Evolutionary conservation across 1,140 invertebrate genomes (phyloP).

Genomic region (Cyrtorhinus lividipennis): DNA sequence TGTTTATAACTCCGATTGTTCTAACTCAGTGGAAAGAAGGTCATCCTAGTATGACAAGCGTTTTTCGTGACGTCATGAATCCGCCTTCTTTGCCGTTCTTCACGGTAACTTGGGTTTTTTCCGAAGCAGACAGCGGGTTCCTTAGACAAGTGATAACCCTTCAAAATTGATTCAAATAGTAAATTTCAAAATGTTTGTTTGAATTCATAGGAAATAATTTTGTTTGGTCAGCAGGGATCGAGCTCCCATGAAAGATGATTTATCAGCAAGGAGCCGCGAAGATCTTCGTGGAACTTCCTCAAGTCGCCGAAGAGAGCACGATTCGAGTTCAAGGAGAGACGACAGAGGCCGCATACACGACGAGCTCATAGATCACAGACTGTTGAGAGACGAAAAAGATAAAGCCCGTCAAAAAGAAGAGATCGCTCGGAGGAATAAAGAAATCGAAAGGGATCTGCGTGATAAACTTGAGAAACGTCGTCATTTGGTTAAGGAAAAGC

Average conservation of each 20-base stretch:
- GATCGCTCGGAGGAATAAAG: background rate
- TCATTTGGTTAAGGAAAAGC: constrained; percentile 7
- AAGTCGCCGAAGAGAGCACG: constrained; percentile 4
- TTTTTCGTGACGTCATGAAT: too few species aligned
- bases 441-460: background rate
- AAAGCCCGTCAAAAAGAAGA: constrained; percentile 7
- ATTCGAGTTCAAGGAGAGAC: background rate
- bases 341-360: background rate
- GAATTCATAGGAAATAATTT: too few species aligned
- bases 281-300: constrained; percentile 31
- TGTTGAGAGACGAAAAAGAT: constrained; percentile 11
- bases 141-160: too few species aligned
- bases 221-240: too few species aligned
- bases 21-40: too few species aligned
- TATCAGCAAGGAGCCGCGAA: constrained; percentile 26
- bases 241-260: constrained; percentile 25
- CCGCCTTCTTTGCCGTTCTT: too few species aligned
- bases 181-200: too few species aligned
- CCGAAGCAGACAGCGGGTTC: too few species aligned
- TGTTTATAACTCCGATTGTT: too few species aligned
- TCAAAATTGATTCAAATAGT: too few species aligned
- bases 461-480: constrained; percentile 15
- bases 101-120: too few species aligned
- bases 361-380: constrained; percentile 4
- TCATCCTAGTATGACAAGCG: too few species aligned